phyloP scores from a whole-genome alignment of 2,888 invertebrate genomes.

The Augiades crinisus region DNA sequence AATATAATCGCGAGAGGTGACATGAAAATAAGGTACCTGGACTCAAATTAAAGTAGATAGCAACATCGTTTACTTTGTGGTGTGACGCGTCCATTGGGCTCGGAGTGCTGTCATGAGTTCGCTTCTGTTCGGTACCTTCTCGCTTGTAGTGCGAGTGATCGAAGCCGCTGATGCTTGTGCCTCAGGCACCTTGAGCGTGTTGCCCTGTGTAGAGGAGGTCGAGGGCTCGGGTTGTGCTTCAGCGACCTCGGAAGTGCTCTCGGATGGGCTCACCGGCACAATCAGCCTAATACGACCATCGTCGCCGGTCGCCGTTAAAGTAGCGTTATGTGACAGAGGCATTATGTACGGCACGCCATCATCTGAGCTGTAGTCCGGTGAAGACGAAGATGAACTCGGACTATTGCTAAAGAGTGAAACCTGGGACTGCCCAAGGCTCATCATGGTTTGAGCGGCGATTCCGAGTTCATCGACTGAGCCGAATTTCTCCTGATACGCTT shows the following conservation, averaged over 20 bases:
- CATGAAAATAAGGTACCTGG: conserved; percentile 44
- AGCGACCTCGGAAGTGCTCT: conserved; percentile 54
- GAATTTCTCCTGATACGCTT: conserved; percentile 45
- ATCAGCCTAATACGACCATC: conserved; percentile 83
- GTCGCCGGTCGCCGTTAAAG: conserved; percentile 81
- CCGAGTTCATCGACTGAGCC: conserved; percentile 48
- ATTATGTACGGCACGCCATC: conserved; percentile 83
- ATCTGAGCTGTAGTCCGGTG: conserved; percentile 63
- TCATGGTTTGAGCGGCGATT: conserved; percentile 57
- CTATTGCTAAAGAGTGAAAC: conserved; percentile 60
- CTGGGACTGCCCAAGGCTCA: conserved; percentile 63
- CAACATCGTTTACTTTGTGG: conserved; percentile 84
- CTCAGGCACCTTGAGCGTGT: conserved; percentile 77
- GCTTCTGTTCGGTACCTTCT: conserved; percentile 91
- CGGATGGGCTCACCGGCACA: conserved; percentile 81
- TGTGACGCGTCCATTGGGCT: conserved; percentile 92
- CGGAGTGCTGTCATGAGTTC: conserved; percentile 92
- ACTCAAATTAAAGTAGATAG: conserved; percentile 36
- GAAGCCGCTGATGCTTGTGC: conserved; percentile 81
- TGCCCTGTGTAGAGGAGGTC: conserved; percentile 48
- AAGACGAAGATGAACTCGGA: conserved; percentile 73
- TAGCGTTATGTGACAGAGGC: conserved; percentile 84
- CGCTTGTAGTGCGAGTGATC: conserved; percentile 91
- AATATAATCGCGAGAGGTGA: neutral
- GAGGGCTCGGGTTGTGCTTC: conserved; percentile 46